phyloP scores from a whole-genome alignment of 30 jellyfish, hydroid and myxozoan species.

The Pseudorhiza aurosa region DNA sequence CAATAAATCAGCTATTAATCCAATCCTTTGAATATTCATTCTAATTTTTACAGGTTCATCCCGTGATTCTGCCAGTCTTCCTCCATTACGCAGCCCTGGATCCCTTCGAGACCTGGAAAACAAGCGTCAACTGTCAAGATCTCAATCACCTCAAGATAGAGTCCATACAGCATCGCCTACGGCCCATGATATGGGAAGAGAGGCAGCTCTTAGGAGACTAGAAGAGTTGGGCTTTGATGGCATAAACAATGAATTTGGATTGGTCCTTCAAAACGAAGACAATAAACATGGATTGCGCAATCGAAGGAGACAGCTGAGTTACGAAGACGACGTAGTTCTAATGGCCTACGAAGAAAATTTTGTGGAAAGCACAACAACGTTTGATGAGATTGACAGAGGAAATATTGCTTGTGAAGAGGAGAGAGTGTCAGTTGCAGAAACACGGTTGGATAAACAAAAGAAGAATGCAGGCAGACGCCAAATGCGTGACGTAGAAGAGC shows the following conservation, averaged over 20 bases:
- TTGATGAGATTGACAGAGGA: neutral
- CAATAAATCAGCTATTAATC: no score
- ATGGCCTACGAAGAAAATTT: neutral
- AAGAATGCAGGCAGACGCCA: neutral
- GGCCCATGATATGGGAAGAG: conserved; percentile 65
- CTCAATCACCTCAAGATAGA: conserved; percentile 46
- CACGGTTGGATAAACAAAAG: no score
- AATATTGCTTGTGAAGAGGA: no score
- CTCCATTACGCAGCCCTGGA: neutral
- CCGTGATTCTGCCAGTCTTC: conserved; percentile 6
- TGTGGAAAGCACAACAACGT: neutral
- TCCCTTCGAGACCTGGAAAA: conserved; percentile 15
- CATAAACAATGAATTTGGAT: conserved; percentile 44
- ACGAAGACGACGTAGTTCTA: neutral
- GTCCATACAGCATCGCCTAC: conserved; percentile 28
- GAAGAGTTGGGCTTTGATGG: conserved; percentile 77
- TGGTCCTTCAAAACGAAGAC: neutral
- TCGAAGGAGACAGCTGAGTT: neutral
- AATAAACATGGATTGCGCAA: neutral
- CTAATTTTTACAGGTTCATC: conserved; percentile 7
- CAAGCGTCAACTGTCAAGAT: conserved; percentile 14
- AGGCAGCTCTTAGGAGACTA: conserved; percentile 54
- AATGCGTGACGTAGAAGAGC: conserved; percentile 38
- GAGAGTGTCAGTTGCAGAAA: neutral
- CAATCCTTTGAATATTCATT: neutral